Conservation (phyloP, 1,140 invertebrate species). For the Yoshiicerus persimilis region DNA sequence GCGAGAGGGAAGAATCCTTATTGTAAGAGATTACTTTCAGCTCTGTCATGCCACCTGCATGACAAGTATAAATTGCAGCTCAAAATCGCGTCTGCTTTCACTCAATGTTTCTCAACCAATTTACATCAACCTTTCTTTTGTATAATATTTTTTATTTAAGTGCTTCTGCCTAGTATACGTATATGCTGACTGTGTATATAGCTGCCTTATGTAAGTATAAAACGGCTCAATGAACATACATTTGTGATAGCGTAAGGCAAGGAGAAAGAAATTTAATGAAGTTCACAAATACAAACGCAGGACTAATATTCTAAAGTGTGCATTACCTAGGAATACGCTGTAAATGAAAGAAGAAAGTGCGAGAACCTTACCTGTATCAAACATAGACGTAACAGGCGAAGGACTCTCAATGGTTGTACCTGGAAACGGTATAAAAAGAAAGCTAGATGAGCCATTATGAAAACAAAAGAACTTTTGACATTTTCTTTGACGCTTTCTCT, state of each 20-base stretch:
- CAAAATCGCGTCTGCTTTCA: neutral
- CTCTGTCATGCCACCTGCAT: neutral
- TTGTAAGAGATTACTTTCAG: neutral
- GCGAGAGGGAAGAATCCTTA: too few species aligned
- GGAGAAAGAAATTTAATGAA: neutral
- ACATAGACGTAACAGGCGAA: conserved; percentile 40
- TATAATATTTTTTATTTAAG: too few species aligned
- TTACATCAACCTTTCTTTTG: neutral
- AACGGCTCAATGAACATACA: too few species aligned
- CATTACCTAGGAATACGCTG: neutral
- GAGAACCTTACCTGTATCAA: conserved; percentile 37
- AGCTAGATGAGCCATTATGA: neutral
- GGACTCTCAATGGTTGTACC: conserved; percentile 45
- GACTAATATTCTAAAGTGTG: neutral
- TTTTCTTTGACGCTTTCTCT: neutral
- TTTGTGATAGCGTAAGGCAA: neutral
- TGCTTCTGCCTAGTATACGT: neutral
- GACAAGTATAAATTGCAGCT: neutral
- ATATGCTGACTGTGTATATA: neutral
- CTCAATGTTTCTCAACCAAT: neutral
- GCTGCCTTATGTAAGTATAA: too few species aligned
- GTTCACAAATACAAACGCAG: neutral
- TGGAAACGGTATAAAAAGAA: neutral
- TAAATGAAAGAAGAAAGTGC: neutral
- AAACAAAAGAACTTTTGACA: neutral